Evolutionary conservation across 2,113 vertebrate genomes (phyloP).

Genomic region (Cottus gobio): DNA sequence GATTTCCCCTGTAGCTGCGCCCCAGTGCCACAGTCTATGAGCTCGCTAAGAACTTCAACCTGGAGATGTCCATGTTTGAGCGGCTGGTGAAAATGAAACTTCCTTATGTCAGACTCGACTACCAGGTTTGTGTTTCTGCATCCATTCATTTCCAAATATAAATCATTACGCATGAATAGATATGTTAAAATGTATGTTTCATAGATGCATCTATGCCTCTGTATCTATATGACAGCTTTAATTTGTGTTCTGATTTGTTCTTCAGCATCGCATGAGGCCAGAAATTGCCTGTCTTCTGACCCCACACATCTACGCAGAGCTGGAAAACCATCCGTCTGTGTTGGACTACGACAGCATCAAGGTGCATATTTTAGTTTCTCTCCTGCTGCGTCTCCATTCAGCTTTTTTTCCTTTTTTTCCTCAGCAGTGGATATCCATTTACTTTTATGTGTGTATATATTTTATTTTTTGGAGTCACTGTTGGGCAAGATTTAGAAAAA

Average conservation of each 20-base stretch:
- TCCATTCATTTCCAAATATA: neutral
- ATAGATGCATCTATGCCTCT: neutral
- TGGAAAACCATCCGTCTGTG: conserved; percentile 94
- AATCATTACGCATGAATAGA: neutral
- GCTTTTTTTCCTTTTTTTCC: conserved; percentile 12
- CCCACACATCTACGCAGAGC: conserved; percentile 90
- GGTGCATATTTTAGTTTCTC: conserved; percentile 76
- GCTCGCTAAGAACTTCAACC: conserved; percentile 91
- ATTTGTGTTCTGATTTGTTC: conserved; percentile 21
- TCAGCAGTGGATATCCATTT: conserved; percentile 3
- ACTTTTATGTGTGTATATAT: neutral
- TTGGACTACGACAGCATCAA: conserved; percentile 91
- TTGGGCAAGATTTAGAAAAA: neutral
- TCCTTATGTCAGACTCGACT: conserved; percentile 91
- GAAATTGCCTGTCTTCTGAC: conserved; percentile 92
- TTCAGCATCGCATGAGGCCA: conserved; percentile 95
- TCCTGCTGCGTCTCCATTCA: conserved; percentile 2
- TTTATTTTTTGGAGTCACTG: neutral
- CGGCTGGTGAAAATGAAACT: conserved; percentile 89
- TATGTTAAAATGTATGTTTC: neutral
- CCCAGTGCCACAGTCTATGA: conserved; percentile 95
- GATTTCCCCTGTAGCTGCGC: conserved; percentile 82
- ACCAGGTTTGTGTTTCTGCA: conserved; percentile 85
- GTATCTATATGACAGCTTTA: neutral
- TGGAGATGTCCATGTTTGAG: conserved; percentile 97